Percentiles rank a stretch among this genome's conserved stretches.
Conservation (phyloP, 2,888 invertebrate genomes). For the Alsophila aescularia region DNA sequence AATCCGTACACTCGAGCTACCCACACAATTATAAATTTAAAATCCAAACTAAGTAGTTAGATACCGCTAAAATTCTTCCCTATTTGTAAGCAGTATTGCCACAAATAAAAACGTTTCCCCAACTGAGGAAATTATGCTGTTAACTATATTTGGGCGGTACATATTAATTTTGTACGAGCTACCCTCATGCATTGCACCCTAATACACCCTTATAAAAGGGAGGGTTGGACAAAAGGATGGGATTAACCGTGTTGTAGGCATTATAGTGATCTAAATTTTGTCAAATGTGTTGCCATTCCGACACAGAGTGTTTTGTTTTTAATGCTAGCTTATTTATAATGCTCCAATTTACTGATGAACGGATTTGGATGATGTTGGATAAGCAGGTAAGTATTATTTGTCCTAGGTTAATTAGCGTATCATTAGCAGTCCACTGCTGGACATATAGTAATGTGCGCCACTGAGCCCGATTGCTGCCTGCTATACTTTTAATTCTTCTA, state of each 20-base stretch:
- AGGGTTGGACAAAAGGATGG: conserved; percentile 73
- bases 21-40: background rate
- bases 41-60: background rate
- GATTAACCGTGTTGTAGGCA: conserved; percentile 77
- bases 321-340: background rate
- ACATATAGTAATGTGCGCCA: too few relatives aligned
- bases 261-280: conserved; percentile 68
- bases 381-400: too few relatives aligned
- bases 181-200: conserved; percentile 36
- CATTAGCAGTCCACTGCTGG: too few relatives aligned
- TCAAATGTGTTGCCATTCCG: conserved; percentile 36
- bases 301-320: conserved; percentile 34
- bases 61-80: conserved; percentile 22
- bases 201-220: conserved; percentile 46
- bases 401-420: too few relatives aligned
- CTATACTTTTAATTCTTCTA: too few relatives aligned
- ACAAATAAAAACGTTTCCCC: conserved; percentile 42
- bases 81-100: conserved; percentile 11
- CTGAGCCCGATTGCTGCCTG: too few relatives aligned
- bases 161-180: conserved; percentile 70
- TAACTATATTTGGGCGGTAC: conserved; percentile 75
- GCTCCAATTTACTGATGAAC: too few relatives aligned
- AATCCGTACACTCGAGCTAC: background rate
- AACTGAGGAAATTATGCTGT: conserved; percentile 59
- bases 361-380: too few relatives aligned